Evolutionary conservation across 1,140 invertebrate genomes (phyloP).

Genomic region (Phymastichus coffea): DNA sequence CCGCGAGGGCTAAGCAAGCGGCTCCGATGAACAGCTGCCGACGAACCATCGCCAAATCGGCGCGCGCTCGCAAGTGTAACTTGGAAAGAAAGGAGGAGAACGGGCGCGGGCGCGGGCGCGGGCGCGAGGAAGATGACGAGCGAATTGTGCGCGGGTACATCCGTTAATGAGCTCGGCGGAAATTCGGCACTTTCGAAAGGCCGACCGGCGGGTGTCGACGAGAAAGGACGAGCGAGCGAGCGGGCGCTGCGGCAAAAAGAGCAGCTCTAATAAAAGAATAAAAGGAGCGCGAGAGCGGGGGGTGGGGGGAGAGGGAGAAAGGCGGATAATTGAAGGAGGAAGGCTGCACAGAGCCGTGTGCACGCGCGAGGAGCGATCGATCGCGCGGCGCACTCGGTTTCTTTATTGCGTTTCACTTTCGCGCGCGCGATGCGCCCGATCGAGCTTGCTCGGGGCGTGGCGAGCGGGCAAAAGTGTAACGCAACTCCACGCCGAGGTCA

Average conservation of each 20-base stretch:
- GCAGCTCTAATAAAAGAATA: no score
- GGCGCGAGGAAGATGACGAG: not conserved
- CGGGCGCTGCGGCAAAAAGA: no score
- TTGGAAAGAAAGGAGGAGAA: not conserved
- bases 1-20: not conserved
- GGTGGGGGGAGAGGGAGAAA: slow-evolving; percentile 25
- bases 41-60: not conserved
- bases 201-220: not conserved
- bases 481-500: no score
- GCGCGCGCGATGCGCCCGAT: slow-evolving; percentile 43
- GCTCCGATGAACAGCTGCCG: slow-evolving; percentile 2
- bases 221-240: slow-evolving; percentile 2
- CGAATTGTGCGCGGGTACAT: no score
- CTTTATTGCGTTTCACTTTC: slow-evolving; percentile 44
- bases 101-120: not conserved
- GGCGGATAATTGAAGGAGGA: slow-evolving; percentile 27
- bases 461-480: slow-evolving; percentile 55
- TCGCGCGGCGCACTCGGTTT: not conserved
- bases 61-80: no score
- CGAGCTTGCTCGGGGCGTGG: slow-evolving; percentile 38
- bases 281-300: slow-evolving; percentile 7
- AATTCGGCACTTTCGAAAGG: no score
- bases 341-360: slow-evolving; percentile 5
- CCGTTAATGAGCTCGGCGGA: no score
- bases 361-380: not conserved